Evolutionary conservation across 2,113 vertebrate species (phyloP).

Genomic region (Halichoeres trimaculatus): DNA sequence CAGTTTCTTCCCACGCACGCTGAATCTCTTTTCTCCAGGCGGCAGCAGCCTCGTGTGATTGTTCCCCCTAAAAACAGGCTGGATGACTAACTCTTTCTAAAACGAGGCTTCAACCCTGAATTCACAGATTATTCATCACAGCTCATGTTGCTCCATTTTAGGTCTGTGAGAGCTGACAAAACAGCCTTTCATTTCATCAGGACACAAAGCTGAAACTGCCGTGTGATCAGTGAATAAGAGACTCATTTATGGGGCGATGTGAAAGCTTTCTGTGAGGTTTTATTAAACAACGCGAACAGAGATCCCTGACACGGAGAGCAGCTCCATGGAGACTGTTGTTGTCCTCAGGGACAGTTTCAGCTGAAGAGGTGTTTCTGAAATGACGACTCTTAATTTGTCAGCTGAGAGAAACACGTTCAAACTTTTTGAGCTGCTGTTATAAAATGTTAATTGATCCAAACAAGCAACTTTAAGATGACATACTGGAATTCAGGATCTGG

Average conservation of each 20-base stretch:
- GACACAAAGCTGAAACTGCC: constrained; percentile 33
- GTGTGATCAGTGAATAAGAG: constrained; percentile 8
- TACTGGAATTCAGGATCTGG: too few relatives aligned
- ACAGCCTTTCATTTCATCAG: constrained; percentile 33
- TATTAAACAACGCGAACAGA: too few relatives aligned
- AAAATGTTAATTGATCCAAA: too few relatives aligned
- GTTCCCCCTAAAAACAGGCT: constrained; percentile 36
- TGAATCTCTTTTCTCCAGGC: constrained; percentile 27
- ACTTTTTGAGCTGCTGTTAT: too few relatives aligned
- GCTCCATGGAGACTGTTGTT: background rate
- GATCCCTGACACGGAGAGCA: too few relatives aligned
- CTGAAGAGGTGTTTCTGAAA: background rate
- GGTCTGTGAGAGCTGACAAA: constrained; percentile 7
- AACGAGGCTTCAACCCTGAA: constrained; percentile 40
- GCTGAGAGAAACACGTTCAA: too few relatives aligned
- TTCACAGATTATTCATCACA: constrained; percentile 55
- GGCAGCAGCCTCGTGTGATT: constrained; percentile 35
- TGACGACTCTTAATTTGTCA: too few relatives aligned
- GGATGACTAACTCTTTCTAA: constrained; percentile 57
- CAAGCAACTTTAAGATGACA: too few relatives aligned
- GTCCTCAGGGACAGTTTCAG: background rate
- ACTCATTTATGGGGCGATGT: constrained; percentile 2
- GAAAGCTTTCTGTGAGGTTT: constrained; percentile 16
- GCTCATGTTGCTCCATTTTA: constrained; percentile 33
- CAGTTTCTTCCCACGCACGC: constrained; percentile 40